Evolutionary conservation across 2,888 invertebrate genomes (phyloP), one percentile per base, ranked within the genome.

Genomic region (Andrena bucephala): DNA sequence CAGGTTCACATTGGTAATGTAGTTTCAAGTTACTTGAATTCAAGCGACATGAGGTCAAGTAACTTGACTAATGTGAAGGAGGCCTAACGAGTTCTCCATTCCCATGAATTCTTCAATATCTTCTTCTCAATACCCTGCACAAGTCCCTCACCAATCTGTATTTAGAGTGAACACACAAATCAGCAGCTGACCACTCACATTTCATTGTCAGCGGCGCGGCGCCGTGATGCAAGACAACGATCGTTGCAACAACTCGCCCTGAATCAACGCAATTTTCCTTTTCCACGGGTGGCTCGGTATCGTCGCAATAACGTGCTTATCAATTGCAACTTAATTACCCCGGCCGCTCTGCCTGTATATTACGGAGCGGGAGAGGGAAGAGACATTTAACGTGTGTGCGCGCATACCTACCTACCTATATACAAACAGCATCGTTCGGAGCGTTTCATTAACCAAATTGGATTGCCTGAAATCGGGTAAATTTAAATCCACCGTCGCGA

Each of bases 391-490:
- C 36, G 16, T 42, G 77, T 62, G 73, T 31, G 33, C 66, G 72
- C 31, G 65, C 54, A 48, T 74, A 73, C 48, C 33, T 33, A 31
- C 27, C 27, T 27, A 31, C 8, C 24, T 57, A 62, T 72, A 83
- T 60, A 78, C 83, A 81, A 86, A 87, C 87, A 84, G 70, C 81
- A 77, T 78, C 81, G 85, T 80, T 76, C 77, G 83, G 31, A 73
- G 76, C 85, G 85, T 88, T 88, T 88, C 88, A 88, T 88, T 88
- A 88, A 86, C 85, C 81, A 84, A 87, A 88, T 88, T 88, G 88
- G 81, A 88, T 88, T 87, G 85, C 68, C 81, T 79, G 80, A 85
- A 92, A 92, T 91, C 90, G 91, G 89, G 89, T 91, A 90, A 91
- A 92, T 89, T 91, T 88, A 81, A 88, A 88, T 88, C 85, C 85